Evolutionary conservation across 2,113 vertebrate species (phyloP), one percentile per base, ranked within the genome.

Genomic region (Esox niger): DNA sequence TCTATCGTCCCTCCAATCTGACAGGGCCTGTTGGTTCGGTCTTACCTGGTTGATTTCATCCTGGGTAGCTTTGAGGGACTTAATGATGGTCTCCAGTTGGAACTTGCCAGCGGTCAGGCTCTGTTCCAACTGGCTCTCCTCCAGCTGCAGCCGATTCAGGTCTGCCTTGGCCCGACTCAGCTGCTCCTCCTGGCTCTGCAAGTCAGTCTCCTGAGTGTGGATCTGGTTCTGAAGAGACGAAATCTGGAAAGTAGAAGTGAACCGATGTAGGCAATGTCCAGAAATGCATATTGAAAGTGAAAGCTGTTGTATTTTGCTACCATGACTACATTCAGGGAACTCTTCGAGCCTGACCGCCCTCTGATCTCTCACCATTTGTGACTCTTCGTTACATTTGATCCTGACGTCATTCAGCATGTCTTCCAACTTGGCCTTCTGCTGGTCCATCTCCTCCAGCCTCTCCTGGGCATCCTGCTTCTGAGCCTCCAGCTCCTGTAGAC

Each of bases 1-100:
- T 20, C 57, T 3, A 11, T 27, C 17, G 20, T 26, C 56, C 23
- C 56, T 29, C 11, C 11, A 11, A 6, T 30, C 30, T n/a, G n/a
- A n/a, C n/a, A n/a, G n/a, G n/a, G n/a, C 58, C 30, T 60, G 5
- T 21, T 54, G 20, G 49, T 11, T 25, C 49, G n/a, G 21, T 2
- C 26, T n/a, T 72, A 99, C 97, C 95, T 98, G 97, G 82, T 93
- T 96, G 80, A 99, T 98, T 83, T 99, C 97, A 0, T 98, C 96
- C 69, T 99, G 97, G 0, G 97, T 99, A 49, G 95, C 94, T 73
- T 95, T 95, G 58, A 99, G 84, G 25, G 97, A 98, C 78, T 94
- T 97, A 73, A 98, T 95, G 76, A 99, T 98, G 66, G 97, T 98
- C 74, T 98, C 97, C 55, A 99, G 92, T 57, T 99, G 96, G 33